phyloP scores from a whole-genome alignment of 2,888 invertebrate genomes.

The Lucinisca nassula region DNA sequence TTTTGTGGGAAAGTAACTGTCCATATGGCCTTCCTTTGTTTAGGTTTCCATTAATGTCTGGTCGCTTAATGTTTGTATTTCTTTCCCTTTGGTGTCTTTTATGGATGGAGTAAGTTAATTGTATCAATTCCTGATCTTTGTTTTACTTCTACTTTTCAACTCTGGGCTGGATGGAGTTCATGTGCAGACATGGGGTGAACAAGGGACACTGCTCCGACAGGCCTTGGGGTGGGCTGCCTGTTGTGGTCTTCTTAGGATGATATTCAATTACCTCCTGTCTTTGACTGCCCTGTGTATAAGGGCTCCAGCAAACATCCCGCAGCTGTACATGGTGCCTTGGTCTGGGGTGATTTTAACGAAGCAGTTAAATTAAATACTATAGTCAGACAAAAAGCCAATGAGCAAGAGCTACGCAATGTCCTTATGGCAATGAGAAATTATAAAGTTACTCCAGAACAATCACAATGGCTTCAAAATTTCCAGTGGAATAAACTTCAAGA shows the following conservation, averaged over 20 bases:
- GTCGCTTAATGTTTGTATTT: no score
- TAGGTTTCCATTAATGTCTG: no score
- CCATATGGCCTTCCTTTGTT: no score
- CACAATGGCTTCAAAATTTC: no score
- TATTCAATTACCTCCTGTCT: slow-evolving; percentile 51
- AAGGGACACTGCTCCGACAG: no score
- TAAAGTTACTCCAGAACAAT: no score
- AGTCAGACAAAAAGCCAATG: slow-evolving; percentile 26
- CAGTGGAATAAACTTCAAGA: slow-evolving; percentile 26
- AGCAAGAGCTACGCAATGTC: not conserved
- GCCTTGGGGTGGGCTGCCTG: slow-evolving; percentile 51
- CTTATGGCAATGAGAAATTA: no score
- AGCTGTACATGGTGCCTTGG: slow-evolving; percentile 23
- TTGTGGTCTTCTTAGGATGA: slow-evolving; percentile 57
- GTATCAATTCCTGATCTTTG: no score
- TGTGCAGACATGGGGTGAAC: slow-evolving; percentile 23
- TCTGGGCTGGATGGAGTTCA: slow-evolving; percentile 56
- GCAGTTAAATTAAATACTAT: slow-evolving; percentile 21
- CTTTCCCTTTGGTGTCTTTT: no score
- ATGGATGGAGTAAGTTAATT: no score
- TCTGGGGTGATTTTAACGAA: slow-evolving; percentile 29
- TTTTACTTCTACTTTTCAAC: no score
- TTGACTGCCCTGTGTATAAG: slow-evolving; percentile 35
- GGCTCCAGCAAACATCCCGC: slow-evolving; percentile 10
- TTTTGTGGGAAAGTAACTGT: no score